Evolutionary conservation across 2,113 vertebrate genomes (phyloP), one percentile per base, ranked within the genome.

Genomic region (Dromiciops gliroides): DNA sequence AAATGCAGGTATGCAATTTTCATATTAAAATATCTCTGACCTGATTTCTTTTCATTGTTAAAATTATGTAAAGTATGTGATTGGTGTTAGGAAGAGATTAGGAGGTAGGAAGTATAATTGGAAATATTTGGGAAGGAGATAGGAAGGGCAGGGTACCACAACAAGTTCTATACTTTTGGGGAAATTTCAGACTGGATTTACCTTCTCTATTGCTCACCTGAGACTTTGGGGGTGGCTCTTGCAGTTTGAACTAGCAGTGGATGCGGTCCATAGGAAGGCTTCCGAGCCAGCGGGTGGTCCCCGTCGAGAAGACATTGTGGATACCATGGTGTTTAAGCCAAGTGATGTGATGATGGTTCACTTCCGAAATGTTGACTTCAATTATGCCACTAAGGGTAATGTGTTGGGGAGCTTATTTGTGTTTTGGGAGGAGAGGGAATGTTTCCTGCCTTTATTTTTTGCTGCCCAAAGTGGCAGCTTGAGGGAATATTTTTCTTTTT

Each of bases 261-360:
- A 99, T 3, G 99, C 99, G n/a, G 99, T 99, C 93, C 99, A 99
- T 97, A 99, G 99, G 96, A 95, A 97, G 97, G 97, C 95, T 47
- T 98, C 94, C 0, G 99, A 99, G 95, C 99, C 95, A 94, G 97
- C 91, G 92, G 98, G 67, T 94, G 98, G 95, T 92, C 99, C 99
- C 88, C 98, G 99, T 83, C 98, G 99, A 52, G 99, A 99, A 96
- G 99, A 99, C 60, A 99, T 99, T 60, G 99, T 99, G 1, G 99
- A 99, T 97, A 99, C 99, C 19, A 99, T 99, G 99, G 99, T 99
- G 95, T 99, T 99, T 98, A 99, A 99, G 95, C 99, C 99, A 51
- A 98, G 98, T 22, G 99, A 99, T 93, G 98, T 99, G 25, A 99
- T 99, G 97, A 99, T 99, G 19, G 99, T 99, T 97, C 99, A 99